A percentile compares a stretch with the other conserved stretches of the same genome.
These are phyloP conservation scores for Lophius piscatorius DNA, from an alignment of 2,113 vertebrate species.

Conservation along the genomic window DNA sequence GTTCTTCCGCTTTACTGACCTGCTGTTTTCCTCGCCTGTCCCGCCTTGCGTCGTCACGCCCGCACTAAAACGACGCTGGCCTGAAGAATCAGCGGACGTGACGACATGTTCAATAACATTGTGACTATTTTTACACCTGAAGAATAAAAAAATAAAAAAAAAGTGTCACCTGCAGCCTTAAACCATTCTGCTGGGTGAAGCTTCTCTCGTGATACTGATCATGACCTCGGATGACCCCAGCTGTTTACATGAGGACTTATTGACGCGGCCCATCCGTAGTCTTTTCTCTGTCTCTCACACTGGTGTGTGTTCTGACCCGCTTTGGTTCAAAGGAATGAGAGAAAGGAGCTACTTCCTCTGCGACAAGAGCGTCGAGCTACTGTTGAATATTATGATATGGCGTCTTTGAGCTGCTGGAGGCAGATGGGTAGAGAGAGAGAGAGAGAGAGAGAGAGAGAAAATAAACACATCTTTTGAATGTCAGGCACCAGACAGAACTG, in stretches of 20 bases:
- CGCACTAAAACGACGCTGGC: conserved; percentile 1
- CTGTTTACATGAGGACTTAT: conserved; percentile 46
- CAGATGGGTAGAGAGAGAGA: conserved; percentile 28
- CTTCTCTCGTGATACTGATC: no score
- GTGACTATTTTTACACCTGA: background rate
- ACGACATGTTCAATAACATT: background rate
- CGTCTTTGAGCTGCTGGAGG: conserved; percentile 54
- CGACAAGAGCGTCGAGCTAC: conserved; percentile 33
- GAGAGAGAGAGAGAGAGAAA: conserved; percentile 21
- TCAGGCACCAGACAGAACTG: conserved; percentile 50
- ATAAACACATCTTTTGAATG: conserved; percentile 59
- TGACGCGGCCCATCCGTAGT: conserved; percentile 49
- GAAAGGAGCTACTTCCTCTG: conserved; percentile 29
- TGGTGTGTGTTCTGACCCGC: conserved; percentile 41
- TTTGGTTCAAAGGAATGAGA: conserved; percentile 57
- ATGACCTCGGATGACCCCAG: conserved; percentile 5
- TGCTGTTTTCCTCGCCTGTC: conserved; percentile 4
- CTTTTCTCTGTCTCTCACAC: conserved; percentile 48
- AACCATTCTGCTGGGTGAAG: conserved; percentile 24
- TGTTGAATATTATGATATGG: conserved; percentile 35
- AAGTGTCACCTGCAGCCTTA: conserved; percentile 18
- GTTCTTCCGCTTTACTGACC: background rate
- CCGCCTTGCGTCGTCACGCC: background rate
- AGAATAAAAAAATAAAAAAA: conserved; percentile 1
- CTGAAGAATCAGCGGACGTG: background rate